These are phyloP conservation scores for Crax fasciolata DNA, from an alignment of 2,797 vertebrate species.

Conservation along the genomic window DNA sequence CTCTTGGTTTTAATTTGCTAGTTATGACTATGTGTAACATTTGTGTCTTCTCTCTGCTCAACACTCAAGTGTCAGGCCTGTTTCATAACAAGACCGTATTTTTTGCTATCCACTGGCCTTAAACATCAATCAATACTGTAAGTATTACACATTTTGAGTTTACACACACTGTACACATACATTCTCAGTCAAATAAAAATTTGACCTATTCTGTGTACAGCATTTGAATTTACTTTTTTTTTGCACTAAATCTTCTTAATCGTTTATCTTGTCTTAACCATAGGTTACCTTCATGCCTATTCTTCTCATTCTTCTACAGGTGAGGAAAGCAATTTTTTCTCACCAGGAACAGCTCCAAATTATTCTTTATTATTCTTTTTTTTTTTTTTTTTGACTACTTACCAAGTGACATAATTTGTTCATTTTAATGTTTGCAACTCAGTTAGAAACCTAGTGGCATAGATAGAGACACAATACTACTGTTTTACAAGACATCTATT, in stretches of 20 bases:
- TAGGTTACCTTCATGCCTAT: not conserved
- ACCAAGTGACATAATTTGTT: slow-evolving; percentile 87
- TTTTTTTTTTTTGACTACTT: slow-evolving; percentile 65
- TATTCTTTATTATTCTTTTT: not conserved
- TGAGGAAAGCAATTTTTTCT: slow-evolving; percentile 16
- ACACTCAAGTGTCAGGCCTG: not conserved
- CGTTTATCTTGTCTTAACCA: not conserved
- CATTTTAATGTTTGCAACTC: slow-evolving; percentile 88
- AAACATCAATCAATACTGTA: not conserved
- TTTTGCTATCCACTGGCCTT: slow-evolving; percentile 36
- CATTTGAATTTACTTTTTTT: not conserved
- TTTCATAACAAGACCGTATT: not conserved
- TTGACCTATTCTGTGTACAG: slow-evolving; percentile 1
- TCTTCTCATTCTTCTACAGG: not conserved
- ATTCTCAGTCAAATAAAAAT: not conserved
- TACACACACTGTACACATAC: not conserved
- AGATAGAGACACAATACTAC: slow-evolving; percentile 89
- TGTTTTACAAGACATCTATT: slow-evolving; percentile 86
- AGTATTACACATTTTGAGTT: slow-evolving; percentile 16
- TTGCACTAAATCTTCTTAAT: not conserved
- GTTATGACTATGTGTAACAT: not conserved
- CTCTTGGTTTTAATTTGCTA: slow-evolving; percentile 34
- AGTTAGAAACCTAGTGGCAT: slow-evolving; percentile 89
- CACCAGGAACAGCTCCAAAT: slow-evolving; percentile 43
- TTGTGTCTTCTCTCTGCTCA: slow-evolving; percentile 48